phyloP scores from a whole-genome alignment of 2,113 vertebrate species.

The Laterallus jamaicensis region DNA sequence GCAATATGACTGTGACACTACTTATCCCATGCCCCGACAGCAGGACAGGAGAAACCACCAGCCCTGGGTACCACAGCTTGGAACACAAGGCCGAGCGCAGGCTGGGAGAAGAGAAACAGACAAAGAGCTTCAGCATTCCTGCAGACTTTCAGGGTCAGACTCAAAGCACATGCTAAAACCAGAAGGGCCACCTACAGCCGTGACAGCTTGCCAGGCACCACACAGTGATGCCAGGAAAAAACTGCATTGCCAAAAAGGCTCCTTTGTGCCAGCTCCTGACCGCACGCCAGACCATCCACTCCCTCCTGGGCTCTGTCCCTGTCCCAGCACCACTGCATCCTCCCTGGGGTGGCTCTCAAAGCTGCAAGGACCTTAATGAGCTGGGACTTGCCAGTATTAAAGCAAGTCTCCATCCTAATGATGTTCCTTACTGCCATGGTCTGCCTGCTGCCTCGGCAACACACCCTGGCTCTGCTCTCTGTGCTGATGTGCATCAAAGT shows the following conservation, averaged over 20 bases:
- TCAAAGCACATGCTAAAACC: not conserved
- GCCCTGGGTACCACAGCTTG: not conserved
- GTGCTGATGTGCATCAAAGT: not conserved
- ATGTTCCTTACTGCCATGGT: not conserved
- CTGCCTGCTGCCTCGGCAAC: not conserved
- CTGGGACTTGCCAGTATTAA: not conserved
- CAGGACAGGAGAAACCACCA: not conserved
- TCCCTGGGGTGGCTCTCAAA: not conserved
- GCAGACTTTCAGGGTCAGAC: rapidly evolving
- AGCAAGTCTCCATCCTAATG: not conserved
- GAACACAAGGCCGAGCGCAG: not conserved
- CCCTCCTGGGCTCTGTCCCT: not conserved
- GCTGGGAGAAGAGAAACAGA: not conserved
- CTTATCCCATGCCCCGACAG: rapidly evolving
- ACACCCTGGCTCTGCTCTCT: not conserved
- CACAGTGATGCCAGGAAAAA: not conserved
- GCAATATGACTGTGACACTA: not conserved
- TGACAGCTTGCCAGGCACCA: not conserved
- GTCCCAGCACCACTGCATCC: not conserved
- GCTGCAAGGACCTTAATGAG: not conserved
- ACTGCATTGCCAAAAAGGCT: not conserved
- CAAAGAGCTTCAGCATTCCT: not conserved
- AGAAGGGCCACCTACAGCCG: not conserved
- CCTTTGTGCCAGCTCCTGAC: not conserved
- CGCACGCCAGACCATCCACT: not conserved